Base-by-base conservation (phyloP, 2,888 invertebrate genomes). In the Sthenelais limicola region DNA sequence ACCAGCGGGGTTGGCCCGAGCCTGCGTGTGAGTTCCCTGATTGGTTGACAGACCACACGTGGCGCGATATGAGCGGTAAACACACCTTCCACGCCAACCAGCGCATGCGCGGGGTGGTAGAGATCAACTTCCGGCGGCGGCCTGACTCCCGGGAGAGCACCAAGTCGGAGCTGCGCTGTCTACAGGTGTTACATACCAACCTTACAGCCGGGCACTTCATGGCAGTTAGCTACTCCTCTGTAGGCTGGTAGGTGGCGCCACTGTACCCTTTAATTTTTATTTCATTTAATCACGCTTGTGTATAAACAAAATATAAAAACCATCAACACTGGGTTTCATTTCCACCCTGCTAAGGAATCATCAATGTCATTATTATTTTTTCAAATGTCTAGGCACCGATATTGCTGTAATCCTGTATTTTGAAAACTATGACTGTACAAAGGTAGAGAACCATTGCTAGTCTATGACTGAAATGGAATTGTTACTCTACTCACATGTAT, bases 201-300 rank as follows among this genome's bases (percentile, higher is more conserved):
- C 38, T 33, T 18, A 35, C 52, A 28, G 54, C 24, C 35, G 35
- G 56, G 9, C 28, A 12, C 51, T 54, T 52, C 38, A 70, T 51
- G 54, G 38, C 51, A 26, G 54, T 70, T 43, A 70, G 70, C 43
- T 70, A 33, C 43, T 52, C 70, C 54, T 70, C 70, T 21, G 62
- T 62, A 9, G 62, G 62, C 35, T 62, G 62, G 62, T 62, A 43
- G 43, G 62, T 24, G 9, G 43, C 43, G 9, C 43, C n/a, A n/a
- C n/a, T n/a, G n/a, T n/a, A n/a, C n/a, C n/a, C n/a, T n/a, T n/a
- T n/a, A n/a, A n/a, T n/a, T n/a, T n/a, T n/a, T n/a, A n/a, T n/a
- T n/a, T n/a, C n/a, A n/a, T n/a, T n/a, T n/a, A n/a, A n/a, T n/a
- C n/a, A n/a, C n/a, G n/a, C n/a, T n/a, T n/a, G n/a, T n/a, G n/a